A percentile compares a stretch with the other conserved stretches of the same genome.
Evolutionary conservation across 2,888 invertebrate species (phyloP).

Genomic region (Polymixis lichenea): DNA sequence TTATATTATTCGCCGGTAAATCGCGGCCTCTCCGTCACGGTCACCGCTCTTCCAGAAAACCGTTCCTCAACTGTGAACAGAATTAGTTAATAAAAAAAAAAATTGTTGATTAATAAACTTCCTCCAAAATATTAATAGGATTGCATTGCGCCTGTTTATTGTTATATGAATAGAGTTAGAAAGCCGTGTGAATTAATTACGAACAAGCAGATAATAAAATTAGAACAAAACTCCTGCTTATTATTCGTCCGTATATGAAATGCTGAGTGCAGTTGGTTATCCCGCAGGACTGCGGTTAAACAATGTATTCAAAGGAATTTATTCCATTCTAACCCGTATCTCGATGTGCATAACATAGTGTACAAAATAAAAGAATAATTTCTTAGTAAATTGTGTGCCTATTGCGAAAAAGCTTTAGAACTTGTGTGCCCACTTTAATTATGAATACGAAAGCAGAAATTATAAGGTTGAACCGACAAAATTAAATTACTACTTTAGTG

Average conservation of each 20-base stretch:
- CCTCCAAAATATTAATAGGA: neutral
- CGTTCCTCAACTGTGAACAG: too few relatives aligned
- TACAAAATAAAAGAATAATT: neutral
- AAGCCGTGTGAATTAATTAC: too few relatives aligned
- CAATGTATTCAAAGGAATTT: neutral
- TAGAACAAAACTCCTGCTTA: neutral
- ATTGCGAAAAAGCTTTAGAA: neutral
- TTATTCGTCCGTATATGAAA: neutral
- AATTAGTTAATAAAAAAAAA: too few relatives aligned
- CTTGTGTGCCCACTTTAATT: neutral
- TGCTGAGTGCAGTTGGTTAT: constrained; percentile 1
- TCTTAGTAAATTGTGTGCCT: neutral
- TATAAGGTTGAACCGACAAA: neutral
- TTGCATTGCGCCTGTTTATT: neutral
- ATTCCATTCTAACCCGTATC: neutral
- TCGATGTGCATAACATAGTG: neutral
- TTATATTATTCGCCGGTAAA: neutral
- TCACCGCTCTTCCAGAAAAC: neutral
- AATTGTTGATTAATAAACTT: too few relatives aligned
- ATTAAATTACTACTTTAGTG: neutral
- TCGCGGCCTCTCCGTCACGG: neutral
- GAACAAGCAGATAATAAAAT: neutral
- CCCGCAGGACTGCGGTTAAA: neutral
- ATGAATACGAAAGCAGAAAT: neutral
- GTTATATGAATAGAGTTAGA: too few relatives aligned